A percentile compares a stretch with the other conserved stretches of the same genome.
Evolutionary conservation across 2,888 invertebrate species (phyloP).

Genomic region (Tiliacea aurago): DNA sequence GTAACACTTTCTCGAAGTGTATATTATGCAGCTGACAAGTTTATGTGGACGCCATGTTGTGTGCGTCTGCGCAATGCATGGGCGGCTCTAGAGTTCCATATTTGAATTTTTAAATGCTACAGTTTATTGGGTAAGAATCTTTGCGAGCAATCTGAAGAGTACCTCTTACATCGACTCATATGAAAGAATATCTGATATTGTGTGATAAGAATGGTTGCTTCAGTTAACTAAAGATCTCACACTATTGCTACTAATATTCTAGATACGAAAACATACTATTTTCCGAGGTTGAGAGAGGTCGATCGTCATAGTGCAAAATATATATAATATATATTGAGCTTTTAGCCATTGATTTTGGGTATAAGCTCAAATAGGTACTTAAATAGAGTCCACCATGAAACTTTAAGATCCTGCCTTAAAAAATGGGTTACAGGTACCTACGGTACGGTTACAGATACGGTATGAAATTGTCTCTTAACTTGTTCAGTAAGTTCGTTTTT

Average conservation of each 20-base stretch:
- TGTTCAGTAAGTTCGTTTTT: too few species aligned
- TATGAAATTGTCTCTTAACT: background rate
- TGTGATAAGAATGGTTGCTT: slow-evolving; percentile 6
- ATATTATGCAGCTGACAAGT: slow-evolving; percentile 61
- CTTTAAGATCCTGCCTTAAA: background rate
- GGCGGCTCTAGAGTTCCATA: slow-evolving; percentile 61
- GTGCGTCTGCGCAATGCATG: slow-evolving; percentile 60
- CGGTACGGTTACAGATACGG: background rate
- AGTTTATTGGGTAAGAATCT: slow-evolving; percentile 51
- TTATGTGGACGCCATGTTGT: slow-evolving; percentile 48
- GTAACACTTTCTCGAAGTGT: slow-evolving; percentile 77
- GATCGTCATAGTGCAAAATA: background rate
- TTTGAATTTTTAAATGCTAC: slow-evolving; percentile 63
- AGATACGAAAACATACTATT: background rate
- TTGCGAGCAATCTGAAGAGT: background rate
- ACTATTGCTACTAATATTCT: background rate
- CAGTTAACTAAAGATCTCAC: slow-evolving; percentile 9
- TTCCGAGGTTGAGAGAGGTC: background rate
- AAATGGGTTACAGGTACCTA: background rate
- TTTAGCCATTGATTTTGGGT: background rate
- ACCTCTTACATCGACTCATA: background rate
- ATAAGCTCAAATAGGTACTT: too few species aligned
- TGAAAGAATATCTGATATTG: slow-evolving; percentile 10
- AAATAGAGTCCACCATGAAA: too few species aligned
- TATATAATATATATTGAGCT: background rate